phyloP scores from a whole-genome alignment of 1,140 invertebrate genomes.

The Cheumatopsyche charites region DNA sequence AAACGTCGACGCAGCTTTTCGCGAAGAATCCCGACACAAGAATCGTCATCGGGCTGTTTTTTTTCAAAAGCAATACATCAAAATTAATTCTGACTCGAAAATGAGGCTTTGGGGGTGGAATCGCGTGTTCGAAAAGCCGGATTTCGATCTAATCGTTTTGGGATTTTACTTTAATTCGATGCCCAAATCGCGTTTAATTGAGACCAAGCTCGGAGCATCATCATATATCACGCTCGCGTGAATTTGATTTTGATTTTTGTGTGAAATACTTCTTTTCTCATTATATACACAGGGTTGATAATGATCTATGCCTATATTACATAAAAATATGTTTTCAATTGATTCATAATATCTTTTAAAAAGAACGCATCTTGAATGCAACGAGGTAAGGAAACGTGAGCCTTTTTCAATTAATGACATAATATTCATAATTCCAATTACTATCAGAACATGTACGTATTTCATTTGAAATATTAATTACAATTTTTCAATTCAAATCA shows the following conservation, averaged over 20 bases:
- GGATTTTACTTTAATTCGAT: slow-evolving; percentile 42
- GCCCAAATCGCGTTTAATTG: slow-evolving; percentile 42
- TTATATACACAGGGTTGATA: too few species aligned
- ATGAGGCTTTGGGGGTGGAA: slow-evolving; percentile 34
- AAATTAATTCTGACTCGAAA: slow-evolving; percentile 48
- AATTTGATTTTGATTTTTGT: background rate
- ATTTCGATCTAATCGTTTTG: slow-evolving; percentile 47
- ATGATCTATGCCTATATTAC: too few species aligned
- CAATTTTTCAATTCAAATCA: too few species aligned
- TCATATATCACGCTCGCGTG: slow-evolving; percentile 44
- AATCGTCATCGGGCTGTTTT: background rate
- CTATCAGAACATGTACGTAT: too few species aligned
- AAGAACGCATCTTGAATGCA: too few species aligned
- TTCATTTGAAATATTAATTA: too few species aligned
- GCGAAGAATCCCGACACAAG: background rate
- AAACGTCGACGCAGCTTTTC: background rate
- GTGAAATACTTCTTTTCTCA: background rate
- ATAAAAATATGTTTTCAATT: background rate
- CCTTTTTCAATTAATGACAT: too few species aligned
- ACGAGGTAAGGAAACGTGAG: too few species aligned
- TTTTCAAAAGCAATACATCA: slow-evolving; percentile 42
- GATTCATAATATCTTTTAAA: background rate
- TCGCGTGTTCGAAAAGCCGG: slow-evolving; percentile 40
- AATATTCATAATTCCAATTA: too few species aligned
- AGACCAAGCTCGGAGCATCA: slow-evolving; percentile 21